These are phyloP conservation scores for Zapus hudsonius DNA, from an alignment of 2,113 vertebrate genomes.

Conservation along the genomic window DNA sequence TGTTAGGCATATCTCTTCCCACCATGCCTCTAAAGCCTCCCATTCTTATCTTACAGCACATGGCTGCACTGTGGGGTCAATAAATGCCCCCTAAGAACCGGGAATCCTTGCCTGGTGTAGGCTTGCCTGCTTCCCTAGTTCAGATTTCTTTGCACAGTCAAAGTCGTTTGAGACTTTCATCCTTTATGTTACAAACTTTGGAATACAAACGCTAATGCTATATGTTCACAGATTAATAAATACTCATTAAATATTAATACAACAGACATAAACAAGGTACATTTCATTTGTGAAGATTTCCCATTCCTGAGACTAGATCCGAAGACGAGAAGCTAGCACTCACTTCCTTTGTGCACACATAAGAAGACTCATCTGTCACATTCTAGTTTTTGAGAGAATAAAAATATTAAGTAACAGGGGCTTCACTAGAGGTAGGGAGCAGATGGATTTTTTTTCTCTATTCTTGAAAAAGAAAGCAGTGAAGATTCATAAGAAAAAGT, in stretches of 20 bases:
- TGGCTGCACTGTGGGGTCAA: neutral
- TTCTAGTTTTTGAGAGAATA: neutral
- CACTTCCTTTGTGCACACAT: neutral
- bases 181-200: neutral
- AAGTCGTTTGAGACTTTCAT: neutral
- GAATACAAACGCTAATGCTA: neutral
- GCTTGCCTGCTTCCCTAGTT: neutral
- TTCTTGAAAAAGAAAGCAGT: neutral
- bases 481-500: neutral
- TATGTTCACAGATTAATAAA: neutral
- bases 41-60: neutral
- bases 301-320: neutral
- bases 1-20: neutral
- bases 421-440: neutral
- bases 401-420: neutral
- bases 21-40: neutral
- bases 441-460: too few species aligned
- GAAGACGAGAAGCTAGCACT: fast-evolving
- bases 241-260: neutral
- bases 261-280: neutral
- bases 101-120: neutral
- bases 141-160: neutral
- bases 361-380: neutral
- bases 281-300: neutral
- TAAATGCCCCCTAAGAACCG: neutral